phyloP scores from a whole-genome alignment of 2,888 invertebrate genomes.

The Panopea generosa region DNA sequence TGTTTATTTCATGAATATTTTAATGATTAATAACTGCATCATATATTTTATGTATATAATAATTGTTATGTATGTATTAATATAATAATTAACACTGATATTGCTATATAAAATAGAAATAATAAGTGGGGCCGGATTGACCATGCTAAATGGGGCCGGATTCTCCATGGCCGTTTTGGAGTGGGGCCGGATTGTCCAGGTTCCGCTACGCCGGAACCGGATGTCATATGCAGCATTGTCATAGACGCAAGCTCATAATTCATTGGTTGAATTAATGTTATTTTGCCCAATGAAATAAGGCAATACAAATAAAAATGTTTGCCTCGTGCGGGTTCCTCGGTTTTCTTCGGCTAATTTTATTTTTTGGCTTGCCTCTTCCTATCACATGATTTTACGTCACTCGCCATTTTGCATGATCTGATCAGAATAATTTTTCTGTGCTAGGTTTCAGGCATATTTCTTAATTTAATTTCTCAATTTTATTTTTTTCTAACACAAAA shows the following conservation, averaged over 20 bases:
- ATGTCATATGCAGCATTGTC: conserved; percentile 22
- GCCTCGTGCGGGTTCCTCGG: conserved; percentile 40
- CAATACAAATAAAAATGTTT: background rate
- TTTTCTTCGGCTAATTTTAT: conserved; percentile 10
- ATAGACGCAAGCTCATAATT: background rate
- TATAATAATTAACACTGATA: no score
- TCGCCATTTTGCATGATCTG: conserved; percentile 67
- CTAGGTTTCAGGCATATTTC: conserved; percentile 39
- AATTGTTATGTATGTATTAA: no score
- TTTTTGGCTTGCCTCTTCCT: no score
- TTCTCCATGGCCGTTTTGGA: no score
- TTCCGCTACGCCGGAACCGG: conserved; percentile 23
- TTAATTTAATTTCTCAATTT: conserved; percentile 9
- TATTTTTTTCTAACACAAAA: conserved; percentile 17
- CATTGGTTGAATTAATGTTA: conserved; percentile 19
- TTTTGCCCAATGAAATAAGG: conserved; percentile 18
- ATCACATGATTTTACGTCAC: conserved; percentile 76
- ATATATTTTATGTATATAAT: no score
- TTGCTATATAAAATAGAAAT: no score
- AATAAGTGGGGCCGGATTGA: no score
- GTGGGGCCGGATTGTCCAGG: no score
- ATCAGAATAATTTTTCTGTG: conserved; percentile 35
- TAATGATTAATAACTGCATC: no score
- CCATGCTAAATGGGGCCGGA: no score
- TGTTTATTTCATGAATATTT: no score